Conservation (phyloP, 2,888 invertebrate genomes). For the Ommatoiulus sabulosus region DNA sequence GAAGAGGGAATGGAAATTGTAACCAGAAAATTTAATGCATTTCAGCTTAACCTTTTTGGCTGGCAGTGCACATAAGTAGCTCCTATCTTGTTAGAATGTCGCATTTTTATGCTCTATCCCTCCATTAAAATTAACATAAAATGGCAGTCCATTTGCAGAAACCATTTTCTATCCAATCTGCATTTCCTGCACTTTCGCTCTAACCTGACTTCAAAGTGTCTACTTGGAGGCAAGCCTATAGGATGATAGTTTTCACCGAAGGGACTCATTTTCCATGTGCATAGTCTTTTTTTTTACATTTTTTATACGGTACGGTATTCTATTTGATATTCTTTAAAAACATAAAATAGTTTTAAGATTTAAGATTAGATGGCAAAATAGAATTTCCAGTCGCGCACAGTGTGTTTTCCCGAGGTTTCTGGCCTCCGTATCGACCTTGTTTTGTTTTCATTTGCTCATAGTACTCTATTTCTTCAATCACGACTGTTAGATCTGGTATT, state of each 20-base stretch:
- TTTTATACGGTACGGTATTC: neutral
- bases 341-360: constrained; percentile 7
- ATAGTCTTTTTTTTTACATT: neutral
- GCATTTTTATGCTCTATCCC: constrained; percentile 7
- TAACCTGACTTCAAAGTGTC: constrained; percentile 32
- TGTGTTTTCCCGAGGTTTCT: neutral
- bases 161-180: constrained; percentile 27
- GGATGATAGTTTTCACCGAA: constrained; percentile 3
- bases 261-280: neutral
- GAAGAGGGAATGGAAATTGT: constrained; percentile 14
- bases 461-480: neutral
- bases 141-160: constrained; percentile 24
- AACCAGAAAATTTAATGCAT: constrained; percentile 26
- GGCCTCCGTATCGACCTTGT: neutral
- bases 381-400: neutral
- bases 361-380: neutral
- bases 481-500: neutral
- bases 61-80: constrained; percentile 7
- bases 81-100: constrained; percentile 11
- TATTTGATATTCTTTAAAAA: neutral
- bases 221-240: neutral
- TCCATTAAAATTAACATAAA: constrained; percentile 34
- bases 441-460: neutral
- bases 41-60: constrained; percentile 18
- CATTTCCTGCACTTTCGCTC: constrained; percentile 34